A percentile compares a stretch with the other conserved stretches of the same genome.
Conservation (phyloP, 2,797 vertebrate species). For the Lacerta viridis region DNA sequence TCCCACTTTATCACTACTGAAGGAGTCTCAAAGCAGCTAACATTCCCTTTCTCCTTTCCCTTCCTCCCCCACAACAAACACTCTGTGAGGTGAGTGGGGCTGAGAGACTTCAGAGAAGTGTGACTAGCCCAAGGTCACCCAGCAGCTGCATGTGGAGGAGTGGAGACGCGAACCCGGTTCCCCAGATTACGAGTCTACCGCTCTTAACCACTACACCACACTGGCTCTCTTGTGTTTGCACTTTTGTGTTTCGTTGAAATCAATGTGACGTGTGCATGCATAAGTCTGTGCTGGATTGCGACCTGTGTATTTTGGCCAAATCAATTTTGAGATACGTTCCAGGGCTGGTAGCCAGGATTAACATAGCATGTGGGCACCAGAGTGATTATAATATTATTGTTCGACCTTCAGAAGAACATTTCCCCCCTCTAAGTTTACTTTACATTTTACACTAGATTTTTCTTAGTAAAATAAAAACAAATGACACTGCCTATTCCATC, state of each 20-base stretch:
- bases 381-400: slow-evolving; percentile 63
- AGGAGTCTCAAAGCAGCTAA: too few relatives aligned
- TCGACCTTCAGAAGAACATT: slow-evolving; percentile 43
- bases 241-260: neutral
- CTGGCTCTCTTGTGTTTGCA: too few relatives aligned
- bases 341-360: slow-evolving; percentile 76
- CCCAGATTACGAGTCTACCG: too few relatives aligned
- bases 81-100: too few relatives aligned
- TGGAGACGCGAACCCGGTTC: too few relatives aligned
- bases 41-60: too few relatives aligned
- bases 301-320: slow-evolving; percentile 75
- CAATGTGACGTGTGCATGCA: neutral
- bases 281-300: slow-evolving; percentile 7
- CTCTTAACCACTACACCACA: too few relatives aligned
- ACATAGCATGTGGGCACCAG: slow-evolving; percentile 72
- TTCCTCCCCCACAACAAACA: too few relatives aligned
- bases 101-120: too few relatives aligned
- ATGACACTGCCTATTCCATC: neutral
- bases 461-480: slow-evolving; percentile 27
- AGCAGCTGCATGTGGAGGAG: too few relatives aligned
- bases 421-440: slow-evolving; percentile 32
- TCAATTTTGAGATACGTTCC: slow-evolving; percentile 79
- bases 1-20: too few relatives aligned
- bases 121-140: too few relatives aligned
- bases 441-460: slow-evolving; percentile 31